A percentile compares a stretch with the other conserved stretches of the same genome.
Evolutionary conservation across 2,113 vertebrate genomes (phyloP).

Genomic region (Rhinopithecus roxellana): DNA sequence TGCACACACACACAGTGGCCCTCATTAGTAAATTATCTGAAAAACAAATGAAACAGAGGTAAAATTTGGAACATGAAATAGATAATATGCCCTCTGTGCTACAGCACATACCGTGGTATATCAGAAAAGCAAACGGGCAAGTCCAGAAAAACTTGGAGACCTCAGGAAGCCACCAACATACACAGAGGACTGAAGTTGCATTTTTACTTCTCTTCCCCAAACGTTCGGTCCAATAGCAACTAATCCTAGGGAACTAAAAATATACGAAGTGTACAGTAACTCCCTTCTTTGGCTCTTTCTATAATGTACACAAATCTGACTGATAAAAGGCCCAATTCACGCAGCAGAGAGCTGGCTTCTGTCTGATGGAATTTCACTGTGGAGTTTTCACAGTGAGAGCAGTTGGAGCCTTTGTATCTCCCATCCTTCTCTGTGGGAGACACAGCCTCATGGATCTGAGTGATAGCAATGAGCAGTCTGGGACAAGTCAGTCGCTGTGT

Average conservation of each 20-base stretch:
- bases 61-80: conserved; percentile 26
- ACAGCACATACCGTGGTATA: not conserved
- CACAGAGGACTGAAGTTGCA: conserved; percentile 44
- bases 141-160: not conserved
- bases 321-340: conserved; percentile 73
- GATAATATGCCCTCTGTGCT: conserved; percentile 23
- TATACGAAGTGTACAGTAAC: conserved; percentile 55
- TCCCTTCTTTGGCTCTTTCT: conserved; percentile 64
- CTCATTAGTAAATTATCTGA: conserved; percentile 25
- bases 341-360: conserved; percentile 61
- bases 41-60: not conserved
- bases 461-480: conserved; percentile 61
- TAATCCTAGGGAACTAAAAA: conserved; percentile 71
- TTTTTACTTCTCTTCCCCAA: conserved; percentile 49
- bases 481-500: conserved; percentile 61
- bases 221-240: conserved; percentile 55
- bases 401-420: conserved; percentile 47
- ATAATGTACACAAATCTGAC: conserved; percentile 68
- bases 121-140: not conserved
- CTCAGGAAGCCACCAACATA: not conserved
- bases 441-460: conserved; percentile 47
- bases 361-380: conserved; percentile 66
- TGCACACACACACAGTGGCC: not conserved
- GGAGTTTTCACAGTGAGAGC: conserved; percentile 54
- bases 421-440: conserved; percentile 62